Conservation (phyloP, 1,140 invertebrate species). For the Tachypleus tridentatus region DNA sequence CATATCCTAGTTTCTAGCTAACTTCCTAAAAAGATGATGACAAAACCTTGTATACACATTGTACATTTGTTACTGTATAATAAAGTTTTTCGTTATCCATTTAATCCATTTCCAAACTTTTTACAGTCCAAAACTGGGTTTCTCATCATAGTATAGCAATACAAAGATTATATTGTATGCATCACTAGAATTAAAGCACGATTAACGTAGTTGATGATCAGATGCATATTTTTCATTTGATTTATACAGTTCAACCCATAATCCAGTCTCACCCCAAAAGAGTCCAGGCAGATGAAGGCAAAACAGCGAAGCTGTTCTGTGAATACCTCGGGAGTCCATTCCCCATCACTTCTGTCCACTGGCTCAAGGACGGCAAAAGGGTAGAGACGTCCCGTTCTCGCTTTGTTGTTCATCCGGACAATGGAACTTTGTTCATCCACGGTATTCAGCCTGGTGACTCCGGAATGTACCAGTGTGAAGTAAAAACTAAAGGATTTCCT, state of each 20-base stretch:
- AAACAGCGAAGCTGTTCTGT: conserved; percentile 49
- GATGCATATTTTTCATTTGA: no score
- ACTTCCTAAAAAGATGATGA: no score
- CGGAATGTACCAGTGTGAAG: conserved; percentile 53
- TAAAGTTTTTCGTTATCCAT: no score
- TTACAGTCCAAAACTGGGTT: no score
- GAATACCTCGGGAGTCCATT: conserved; percentile 46
- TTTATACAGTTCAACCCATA: conserved; percentile 32
- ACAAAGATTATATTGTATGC: no score
- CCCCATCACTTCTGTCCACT: conserved; percentile 50
- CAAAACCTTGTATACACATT: no score
- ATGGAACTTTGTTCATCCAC: conserved; percentile 47
- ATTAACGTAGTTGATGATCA: no score
- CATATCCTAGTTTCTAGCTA: no score
- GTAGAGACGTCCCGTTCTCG: conserved; percentile 36
- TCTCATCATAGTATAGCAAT: no score
- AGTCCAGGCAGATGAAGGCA: conserved; percentile 50
- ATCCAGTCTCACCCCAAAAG: conserved; percentile 43
- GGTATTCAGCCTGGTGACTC: conserved; percentile 46
- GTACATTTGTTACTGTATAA: no score
- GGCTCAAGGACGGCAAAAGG: conserved; percentile 54
- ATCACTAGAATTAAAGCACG: no score
- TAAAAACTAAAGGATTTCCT: conserved; percentile 49
- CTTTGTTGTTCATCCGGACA: conserved; percentile 32
- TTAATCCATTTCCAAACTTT: no score